These are phyloP conservation scores for Cynoglossus semilaevis DNA, from an alignment of 2,113 vertebrate genomes.

Conservation along the genomic window DNA sequence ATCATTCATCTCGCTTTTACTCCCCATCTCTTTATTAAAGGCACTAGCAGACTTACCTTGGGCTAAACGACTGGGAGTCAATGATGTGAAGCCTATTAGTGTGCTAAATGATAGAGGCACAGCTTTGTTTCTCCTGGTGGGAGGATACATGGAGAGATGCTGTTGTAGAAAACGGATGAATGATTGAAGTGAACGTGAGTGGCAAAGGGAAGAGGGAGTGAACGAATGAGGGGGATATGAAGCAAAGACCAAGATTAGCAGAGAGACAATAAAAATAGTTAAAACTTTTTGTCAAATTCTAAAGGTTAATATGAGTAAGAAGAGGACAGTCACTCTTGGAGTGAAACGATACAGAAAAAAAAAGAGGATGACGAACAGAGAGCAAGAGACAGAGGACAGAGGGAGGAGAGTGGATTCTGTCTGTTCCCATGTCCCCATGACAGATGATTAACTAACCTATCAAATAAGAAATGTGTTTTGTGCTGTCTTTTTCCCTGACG, in stretches of 20 bases:
- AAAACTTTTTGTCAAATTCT: constrained; percentile 14
- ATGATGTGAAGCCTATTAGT: constrained; percentile 43
- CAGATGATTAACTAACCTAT: constrained; percentile 67
- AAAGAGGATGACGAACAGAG: constrained; percentile 23
- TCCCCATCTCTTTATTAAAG: constrained; percentile 20
- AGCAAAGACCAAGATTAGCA: not conserved
- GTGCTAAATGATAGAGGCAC: constrained; percentile 25
- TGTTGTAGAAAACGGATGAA: not conserved
- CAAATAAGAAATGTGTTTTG: constrained; percentile 29
- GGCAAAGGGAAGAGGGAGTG: not conserved
- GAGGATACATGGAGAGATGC: not conserved
- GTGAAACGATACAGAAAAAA: constrained; percentile 2
- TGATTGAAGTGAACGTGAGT: not conserved
- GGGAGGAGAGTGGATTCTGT: constrained; percentile 51
- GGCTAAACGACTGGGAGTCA: constrained; percentile 37
- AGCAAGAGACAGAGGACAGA: constrained; percentile 40
- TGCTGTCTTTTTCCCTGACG: constrained; percentile 10
- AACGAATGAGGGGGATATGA: not conserved
- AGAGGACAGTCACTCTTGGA: constrained; percentile 40
- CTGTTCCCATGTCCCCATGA: constrained; percentile 38
- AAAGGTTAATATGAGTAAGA: constrained; percentile 55
- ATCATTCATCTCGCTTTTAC: constrained; percentile 17
- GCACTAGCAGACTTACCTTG: constrained; percentile 50
- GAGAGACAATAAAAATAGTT: not conserved
- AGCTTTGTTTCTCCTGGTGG: constrained; percentile 3